These are phyloP conservation scores for Fratercula arctica DNA, from an alignment of 2,797 vertebrate genomes.

Conservation along the genomic window DNA sequence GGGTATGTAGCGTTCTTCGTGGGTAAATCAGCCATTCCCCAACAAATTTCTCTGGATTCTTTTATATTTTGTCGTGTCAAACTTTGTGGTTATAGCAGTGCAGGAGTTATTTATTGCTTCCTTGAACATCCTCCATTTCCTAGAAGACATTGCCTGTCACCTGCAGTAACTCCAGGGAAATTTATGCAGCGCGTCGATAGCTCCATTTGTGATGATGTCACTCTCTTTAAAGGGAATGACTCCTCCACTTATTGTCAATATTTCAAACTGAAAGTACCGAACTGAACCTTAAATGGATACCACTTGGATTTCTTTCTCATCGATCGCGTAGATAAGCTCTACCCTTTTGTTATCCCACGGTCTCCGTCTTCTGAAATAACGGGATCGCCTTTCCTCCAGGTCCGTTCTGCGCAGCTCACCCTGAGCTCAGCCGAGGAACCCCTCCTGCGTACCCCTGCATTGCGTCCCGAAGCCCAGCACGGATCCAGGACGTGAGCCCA, in stretches of 20 bases:
- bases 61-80: not conserved
- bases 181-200: slow-evolving; percentile 23
- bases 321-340: not conserved
- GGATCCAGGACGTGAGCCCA: not conserved
- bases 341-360: not conserved
- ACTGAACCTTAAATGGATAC: not conserved
- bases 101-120: slow-evolving; percentile 42
- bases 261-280: slow-evolving; percentile 41
- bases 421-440: not conserved
- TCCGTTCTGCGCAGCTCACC: not conserved
- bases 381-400: not conserved
- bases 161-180: slow-evolving; percentile 20
- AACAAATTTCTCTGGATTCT: not conserved
- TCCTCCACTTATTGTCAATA: slow-evolving; percentile 46
- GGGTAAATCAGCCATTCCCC: not conserved
- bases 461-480: not conserved
- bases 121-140: slow-evolving; percentile 24
- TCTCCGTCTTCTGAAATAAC: not conserved
- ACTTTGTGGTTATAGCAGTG: not conserved
- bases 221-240: slow-evolving; percentile 37
- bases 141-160: slow-evolving; percentile 55
- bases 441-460: not conserved
- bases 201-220: slow-evolving; percentile 67
- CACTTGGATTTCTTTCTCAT: slow-evolving; percentile 24
- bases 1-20: not conserved